Evolutionary conservation across 1,140 invertebrate species (phyloP).

Genomic region (Nilaparvata lugens): DNA sequence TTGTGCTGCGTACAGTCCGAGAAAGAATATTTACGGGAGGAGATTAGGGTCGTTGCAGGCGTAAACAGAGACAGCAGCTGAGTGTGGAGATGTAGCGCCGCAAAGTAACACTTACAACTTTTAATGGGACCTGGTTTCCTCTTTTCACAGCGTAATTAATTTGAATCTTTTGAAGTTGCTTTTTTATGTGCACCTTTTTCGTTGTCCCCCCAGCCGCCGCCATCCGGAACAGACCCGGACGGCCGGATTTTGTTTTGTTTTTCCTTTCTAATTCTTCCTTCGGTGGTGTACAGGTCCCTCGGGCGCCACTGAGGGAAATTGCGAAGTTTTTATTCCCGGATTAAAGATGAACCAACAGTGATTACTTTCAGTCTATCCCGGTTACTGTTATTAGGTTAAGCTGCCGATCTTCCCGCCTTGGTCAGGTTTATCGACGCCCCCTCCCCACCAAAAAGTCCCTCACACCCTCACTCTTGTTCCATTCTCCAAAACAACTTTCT

Average conservation of each 20-base stretch:
- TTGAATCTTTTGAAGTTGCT: conserved; percentile 3
- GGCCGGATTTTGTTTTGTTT: background rate
- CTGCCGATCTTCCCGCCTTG: background rate
- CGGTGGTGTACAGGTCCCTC: background rate
- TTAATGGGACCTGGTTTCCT: conserved; percentile 1
- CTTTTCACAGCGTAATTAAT: conserved; percentile 3
- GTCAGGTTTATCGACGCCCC: too few relatives aligned
- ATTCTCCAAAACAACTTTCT: too few relatives aligned
- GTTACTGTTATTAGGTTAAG: conserved; percentile 3
- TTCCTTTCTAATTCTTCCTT: background rate
- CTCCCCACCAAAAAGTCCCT: too few relatives aligned
- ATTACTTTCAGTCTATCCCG: background rate
- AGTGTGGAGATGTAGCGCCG: background rate
- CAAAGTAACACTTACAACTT: conserved; percentile 6
- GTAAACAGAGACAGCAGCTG: background rate
- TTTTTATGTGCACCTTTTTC: background rate
- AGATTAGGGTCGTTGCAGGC: background rate
- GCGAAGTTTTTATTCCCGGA: conserved; percentile 3
- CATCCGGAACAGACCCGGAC: too few relatives aligned
- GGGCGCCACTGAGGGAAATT: background rate
- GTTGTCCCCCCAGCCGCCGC: too few relatives aligned
- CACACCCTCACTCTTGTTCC: too few relatives aligned
- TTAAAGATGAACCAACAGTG: conserved; percentile 4
- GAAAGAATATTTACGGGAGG: background rate
- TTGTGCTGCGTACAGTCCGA: too few relatives aligned